A percentile compares a stretch with the other conserved stretches of the same genome.
Conservation (phyloP, 2,113 vertebrate species). For the Cyanoramphus novaezelandiae region DNA sequence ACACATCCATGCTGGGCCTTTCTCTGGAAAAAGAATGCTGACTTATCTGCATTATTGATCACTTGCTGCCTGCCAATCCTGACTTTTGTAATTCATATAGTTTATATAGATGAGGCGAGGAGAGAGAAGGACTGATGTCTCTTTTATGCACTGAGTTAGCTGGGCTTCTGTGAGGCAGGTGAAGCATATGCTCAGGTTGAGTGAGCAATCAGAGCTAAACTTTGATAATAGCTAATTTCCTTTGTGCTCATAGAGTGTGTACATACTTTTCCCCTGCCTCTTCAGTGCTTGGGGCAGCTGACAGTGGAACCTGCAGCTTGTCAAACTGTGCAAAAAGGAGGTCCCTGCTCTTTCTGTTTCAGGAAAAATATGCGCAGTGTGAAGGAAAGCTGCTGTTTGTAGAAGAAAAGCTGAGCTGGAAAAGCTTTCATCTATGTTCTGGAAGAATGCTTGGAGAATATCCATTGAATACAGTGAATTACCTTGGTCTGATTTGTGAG, state of each 20-base stretch:
- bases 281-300: background rate
- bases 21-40: background rate
- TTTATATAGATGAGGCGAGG: background rate
- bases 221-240: background rate
- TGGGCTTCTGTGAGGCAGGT: background rate
- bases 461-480: background rate
- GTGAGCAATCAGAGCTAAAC: background rate
- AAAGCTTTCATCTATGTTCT: background rate
- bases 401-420: background rate
- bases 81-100: background rate
- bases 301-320: background rate
- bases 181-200: background rate
- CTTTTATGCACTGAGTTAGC: background rate
- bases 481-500: background rate
- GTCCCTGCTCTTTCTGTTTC: background rate
- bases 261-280: fast-evolving
- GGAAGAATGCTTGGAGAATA: background rate
- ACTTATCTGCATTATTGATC: background rate
- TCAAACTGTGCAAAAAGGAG: background rate
- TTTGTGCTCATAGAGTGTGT: background rate
- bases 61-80: background rate
- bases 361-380: background rate
- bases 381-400: background rate
- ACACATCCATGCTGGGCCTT: background rate
- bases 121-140: background rate